These are phyloP conservation scores for Thamnaconus septentrionalis DNA, from an alignment of 2,113 vertebrate genomes.

Conservation along the genomic window DNA sequence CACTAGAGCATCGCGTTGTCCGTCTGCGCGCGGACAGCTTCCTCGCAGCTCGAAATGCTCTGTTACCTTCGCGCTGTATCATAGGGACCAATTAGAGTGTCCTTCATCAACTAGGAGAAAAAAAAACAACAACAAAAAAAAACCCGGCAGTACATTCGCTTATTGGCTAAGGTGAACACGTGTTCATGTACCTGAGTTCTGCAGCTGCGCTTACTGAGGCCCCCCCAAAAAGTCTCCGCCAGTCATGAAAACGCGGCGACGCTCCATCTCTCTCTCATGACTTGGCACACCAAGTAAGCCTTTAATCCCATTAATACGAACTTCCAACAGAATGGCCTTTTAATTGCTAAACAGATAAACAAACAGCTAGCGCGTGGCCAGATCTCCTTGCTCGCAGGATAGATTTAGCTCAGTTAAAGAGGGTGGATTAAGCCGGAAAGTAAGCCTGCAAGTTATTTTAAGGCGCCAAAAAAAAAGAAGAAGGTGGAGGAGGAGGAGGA, in stretches of 20 bases:
- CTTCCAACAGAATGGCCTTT: constrained; percentile 61
- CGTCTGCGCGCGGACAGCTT: background rate
- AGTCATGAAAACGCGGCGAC: constrained; percentile 8
- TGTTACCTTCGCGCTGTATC: constrained; percentile 53
- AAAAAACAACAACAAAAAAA: too few relatives aligned
- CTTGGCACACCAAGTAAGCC: constrained; percentile 53
- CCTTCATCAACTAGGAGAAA: constrained; percentile 71
- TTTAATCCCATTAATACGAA: constrained; percentile 64
- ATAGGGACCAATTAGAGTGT: constrained; percentile 76
- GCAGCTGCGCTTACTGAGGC: too few relatives aligned
- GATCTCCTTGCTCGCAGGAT: constrained; percentile 54
- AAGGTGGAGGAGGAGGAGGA: constrained; percentile 20
- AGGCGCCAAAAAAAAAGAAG: constrained; percentile 10
- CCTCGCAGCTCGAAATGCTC: constrained; percentile 11
- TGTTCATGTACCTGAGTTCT: background rate
- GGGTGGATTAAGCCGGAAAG: constrained; percentile 58
- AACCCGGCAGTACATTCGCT: constrained; percentile 18
- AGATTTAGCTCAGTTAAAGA: constrained; percentile 51
- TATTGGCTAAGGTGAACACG: constrained; percentile 59
- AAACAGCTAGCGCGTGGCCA: constrained; percentile 44
- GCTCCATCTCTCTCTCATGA: constrained; percentile 30
- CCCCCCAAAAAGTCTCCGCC: background rate
- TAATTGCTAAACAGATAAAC: constrained; percentile 54
- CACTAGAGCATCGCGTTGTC: constrained; percentile 57
- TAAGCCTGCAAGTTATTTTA: constrained; percentile 52